These are phyloP conservation scores for Watsonalla cultraria DNA, from an alignment of 2,888 invertebrate species.

Conservation along the genomic window DNA sequence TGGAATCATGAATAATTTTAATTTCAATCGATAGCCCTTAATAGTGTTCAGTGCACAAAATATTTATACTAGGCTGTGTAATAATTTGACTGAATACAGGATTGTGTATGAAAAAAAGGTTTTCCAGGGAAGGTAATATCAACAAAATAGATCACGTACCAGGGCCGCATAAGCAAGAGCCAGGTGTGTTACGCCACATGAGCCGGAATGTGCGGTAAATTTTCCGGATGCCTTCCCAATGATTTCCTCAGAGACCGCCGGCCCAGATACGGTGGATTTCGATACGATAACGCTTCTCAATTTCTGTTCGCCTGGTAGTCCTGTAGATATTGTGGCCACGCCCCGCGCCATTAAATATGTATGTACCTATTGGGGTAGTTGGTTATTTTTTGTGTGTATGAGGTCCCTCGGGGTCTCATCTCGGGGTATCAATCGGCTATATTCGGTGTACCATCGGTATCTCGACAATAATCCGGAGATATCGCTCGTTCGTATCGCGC, in stretches of 20 bases:
- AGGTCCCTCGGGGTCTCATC: constrained; percentile 53
- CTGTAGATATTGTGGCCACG: constrained; percentile 57
- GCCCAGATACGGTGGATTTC: constrained; percentile 76
- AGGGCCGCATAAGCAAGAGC: constrained; percentile 61
- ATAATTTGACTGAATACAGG: background rate
- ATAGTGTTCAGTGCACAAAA: constrained; percentile 1
- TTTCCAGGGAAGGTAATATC: constrained; percentile 43
- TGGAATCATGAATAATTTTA: constrained; percentile 37
- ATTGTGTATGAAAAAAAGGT: constrained; percentile 11
- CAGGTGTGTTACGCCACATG: constrained; percentile 71
- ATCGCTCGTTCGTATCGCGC: constrained; percentile 30
- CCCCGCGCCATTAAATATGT: constrained; percentile 66
- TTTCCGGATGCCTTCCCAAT: constrained; percentile 86
- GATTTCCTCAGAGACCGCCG: constrained; percentile 86
- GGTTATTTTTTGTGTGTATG: constrained; percentile 46
- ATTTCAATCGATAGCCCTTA: constrained; percentile 19
- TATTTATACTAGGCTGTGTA: background rate
- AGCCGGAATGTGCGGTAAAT: constrained; percentile 78
- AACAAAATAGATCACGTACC: constrained; percentile 65
- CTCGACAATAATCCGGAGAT: constrained; percentile 56
- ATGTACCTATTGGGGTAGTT: constrained; percentile 38
- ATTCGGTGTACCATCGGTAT: constrained; percentile 45
- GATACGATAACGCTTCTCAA: constrained; percentile 76
- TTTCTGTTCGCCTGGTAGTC: constrained; percentile 62
- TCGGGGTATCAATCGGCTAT: constrained; percentile 64